A percentile compares a stretch with the other conserved stretches of the same genome.
Evolutionary conservation across 2,113 vertebrate genomes (phyloP).

Genomic region (Meles meles): DNA sequence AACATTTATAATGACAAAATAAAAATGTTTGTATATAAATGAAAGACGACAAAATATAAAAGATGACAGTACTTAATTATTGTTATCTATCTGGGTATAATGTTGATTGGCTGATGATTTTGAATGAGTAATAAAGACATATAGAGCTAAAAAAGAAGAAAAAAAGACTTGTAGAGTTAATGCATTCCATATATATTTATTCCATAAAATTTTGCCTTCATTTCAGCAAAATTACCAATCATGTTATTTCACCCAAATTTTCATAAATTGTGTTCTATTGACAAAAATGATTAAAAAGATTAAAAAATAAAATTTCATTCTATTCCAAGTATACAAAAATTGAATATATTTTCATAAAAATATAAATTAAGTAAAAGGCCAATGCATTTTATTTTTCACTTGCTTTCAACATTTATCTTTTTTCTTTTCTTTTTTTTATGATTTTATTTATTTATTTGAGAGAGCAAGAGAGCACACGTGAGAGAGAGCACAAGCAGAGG

Average conservation of each 20-base stretch:
- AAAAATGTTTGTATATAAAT: neutral
- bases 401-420: no score
- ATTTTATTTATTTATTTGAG: no score
- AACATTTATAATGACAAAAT: neutral
- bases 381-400: neutral
- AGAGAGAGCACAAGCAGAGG: no score
- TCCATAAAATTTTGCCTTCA: neutral
- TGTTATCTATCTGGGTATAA: neutral
- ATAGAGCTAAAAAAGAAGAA: neutral
- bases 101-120: neutral
- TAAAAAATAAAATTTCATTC: neutral
- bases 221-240: neutral
- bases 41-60: neutral
- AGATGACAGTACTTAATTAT: neutral
- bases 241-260: neutral
- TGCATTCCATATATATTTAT: neutral
- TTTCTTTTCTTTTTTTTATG: no score
- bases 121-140: neutral
- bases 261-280: neutral
- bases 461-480: no score
- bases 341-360: neutral
- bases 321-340: neutral
- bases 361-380: neutral
- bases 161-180: neutral
- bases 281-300: neutral